phyloP scores from a whole-genome alignment of 2,888 invertebrate genomes.

The Sinhomidia bicolor region DNA sequence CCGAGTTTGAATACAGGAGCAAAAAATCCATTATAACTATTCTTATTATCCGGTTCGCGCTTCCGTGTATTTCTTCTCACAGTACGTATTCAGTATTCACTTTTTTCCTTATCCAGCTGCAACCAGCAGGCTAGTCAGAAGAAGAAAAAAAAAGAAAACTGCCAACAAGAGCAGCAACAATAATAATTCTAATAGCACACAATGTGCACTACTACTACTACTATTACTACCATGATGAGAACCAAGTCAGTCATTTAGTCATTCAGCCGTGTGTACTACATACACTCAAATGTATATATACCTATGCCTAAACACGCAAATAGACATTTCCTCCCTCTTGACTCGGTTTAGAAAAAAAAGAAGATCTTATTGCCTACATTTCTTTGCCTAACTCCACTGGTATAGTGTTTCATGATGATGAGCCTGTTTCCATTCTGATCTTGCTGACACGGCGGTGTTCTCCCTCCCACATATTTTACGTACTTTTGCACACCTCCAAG shows the following conservation, averaged over 20 bases:
- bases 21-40: constrained; percentile 54
- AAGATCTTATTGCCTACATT: neutral
- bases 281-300: neutral
- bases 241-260: neutral
- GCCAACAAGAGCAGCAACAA: neutral
- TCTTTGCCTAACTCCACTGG: neutral
- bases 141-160: too few relatives aligned
- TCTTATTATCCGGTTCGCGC: constrained; percentile 26
- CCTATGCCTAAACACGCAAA: neutral
- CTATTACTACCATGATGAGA: neutral
- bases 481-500: neutral
- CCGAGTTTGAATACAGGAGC: neutral
- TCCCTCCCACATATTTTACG: constrained; percentile 1
- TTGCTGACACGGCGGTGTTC: constrained; percentile 36
- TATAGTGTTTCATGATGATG: constrained; percentile 45
- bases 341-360: neutral
- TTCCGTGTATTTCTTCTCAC: neutral
- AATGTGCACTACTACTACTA: neutral
- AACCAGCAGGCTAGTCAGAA: constrained; percentile 57
- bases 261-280: neutral
- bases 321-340: neutral
- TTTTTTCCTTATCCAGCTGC: constrained; percentile 49
- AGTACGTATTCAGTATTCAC: neutral
- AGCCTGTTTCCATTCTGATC: constrained; percentile 43
- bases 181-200: neutral